These are phyloP conservation scores for Theretra japonica DNA, from an alignment of 2,888 invertebrate genomes.

Conservation along the genomic window DNA sequence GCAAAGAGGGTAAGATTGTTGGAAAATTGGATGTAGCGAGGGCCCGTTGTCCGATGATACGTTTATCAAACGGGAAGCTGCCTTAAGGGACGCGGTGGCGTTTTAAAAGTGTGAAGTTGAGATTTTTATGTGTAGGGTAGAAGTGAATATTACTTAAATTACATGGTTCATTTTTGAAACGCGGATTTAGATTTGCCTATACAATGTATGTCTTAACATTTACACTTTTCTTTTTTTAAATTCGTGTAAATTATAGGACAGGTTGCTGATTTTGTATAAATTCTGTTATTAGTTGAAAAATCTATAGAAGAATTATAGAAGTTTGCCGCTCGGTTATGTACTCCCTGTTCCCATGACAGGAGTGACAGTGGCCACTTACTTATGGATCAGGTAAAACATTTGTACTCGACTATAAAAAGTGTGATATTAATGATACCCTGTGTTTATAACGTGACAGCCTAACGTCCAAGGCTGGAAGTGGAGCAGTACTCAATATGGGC, in stretches of 20 bases:
- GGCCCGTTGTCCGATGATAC: conserved; percentile 33
- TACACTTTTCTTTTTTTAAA: too few relatives aligned
- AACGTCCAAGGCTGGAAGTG: conserved; percentile 26
- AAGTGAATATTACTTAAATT: neutral
- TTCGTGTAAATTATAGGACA: too few relatives aligned
- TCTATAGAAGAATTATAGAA: too few relatives aligned
- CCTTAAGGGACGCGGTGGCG: neutral
- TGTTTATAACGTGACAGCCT: conserved; percentile 28
- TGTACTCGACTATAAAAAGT: neutral
- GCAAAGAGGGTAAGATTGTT: conserved; percentile 58
- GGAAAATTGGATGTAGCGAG: conserved; percentile 52
- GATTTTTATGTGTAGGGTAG: neutral
- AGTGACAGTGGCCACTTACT: too few relatives aligned
- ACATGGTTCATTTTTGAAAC: neutral
- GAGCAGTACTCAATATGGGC: conserved; percentile 67
- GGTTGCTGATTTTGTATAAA: too few relatives aligned
- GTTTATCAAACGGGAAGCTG: neutral
- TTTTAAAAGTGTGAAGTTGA: neutral
- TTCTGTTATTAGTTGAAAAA: too few relatives aligned
- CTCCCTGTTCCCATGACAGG: too few relatives aligned
- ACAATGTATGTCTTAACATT: too few relatives aligned
- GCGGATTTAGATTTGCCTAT: too few relatives aligned
- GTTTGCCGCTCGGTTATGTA: too few relatives aligned
- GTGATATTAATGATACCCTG: conserved; percentile 26
- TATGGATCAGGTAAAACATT: neutral